Evolutionary conservation across 1,140 invertebrate genomes (phyloP), one percentile per base, ranked within the genome.

Genomic region (Drosophila rufa): DNA sequence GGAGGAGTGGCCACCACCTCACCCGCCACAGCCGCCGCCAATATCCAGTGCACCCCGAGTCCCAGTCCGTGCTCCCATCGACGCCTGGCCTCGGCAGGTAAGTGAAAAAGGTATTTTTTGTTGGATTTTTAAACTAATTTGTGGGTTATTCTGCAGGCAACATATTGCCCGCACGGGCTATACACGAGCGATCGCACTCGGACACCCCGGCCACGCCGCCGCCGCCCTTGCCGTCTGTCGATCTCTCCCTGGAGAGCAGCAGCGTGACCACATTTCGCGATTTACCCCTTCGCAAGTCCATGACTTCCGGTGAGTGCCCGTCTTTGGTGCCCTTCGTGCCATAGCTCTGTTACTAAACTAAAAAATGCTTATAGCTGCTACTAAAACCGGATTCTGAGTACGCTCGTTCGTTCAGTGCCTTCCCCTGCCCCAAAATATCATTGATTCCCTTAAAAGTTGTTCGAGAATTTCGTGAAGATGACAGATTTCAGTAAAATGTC

Each of bases 201-300:
- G 97, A 98, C 92, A 98, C 97, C 5, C 96, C 96, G 7, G 96
- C 94, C 36, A 56, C 53, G 14, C 77, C 84, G 15, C 95, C 96
- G n/a, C 96, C 94, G 40, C 95, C 96, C 25, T 94, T 97, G 66
- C 96, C 97, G 3, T 96, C 97, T 15, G 97, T 99, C 17, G 97
- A 98, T 92, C 94, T 99, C 46, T 98, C 97, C 62, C 97, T 97
- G 12, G 98, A 99, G 93, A 98, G 97, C 92, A 98, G 98, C 92
- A 98, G 97, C 93, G 98, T 99, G 56, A 98, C 98, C 33, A 98
- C 97, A 78, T 95, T 98, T 74, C 97, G 97, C 82, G 97, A 97
- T 94, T 94, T 98, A 92, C 97, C 97, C 48, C 93, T 98, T 75
- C 94, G 97, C 75, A 98, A 98, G 94, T 97, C 97, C 42, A 93